Evolutionary conservation across 2,888 invertebrate genomes (phyloP), one percentile per base, ranked within the genome.

Genomic region (Aphodius granarius): DNA sequence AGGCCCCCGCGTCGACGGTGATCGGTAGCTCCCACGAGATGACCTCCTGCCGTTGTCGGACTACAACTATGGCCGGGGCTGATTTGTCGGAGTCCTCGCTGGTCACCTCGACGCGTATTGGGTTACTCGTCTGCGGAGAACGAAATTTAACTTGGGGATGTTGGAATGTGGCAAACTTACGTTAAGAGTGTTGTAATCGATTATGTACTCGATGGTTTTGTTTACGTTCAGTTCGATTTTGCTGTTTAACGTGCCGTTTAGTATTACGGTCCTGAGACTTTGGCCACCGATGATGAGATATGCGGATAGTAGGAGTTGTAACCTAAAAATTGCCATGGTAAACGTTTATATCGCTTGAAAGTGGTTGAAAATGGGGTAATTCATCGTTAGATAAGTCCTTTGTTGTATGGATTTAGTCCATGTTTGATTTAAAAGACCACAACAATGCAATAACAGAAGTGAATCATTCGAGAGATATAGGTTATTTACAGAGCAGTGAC

Each of bases 21-120:
- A 93, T 88, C 0, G 95, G 95, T 6, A 95, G 88, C 83, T 94
- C 92, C 95, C 95, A 95, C 0, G 95, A 94, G 75, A 94, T 87
- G 0, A 95, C 92, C 71, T 93, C 92, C 83, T 91, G 91, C 80
- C 92, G 92, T 84, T 95, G 94, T 65, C 93, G 87, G 0, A 94
- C 93, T 0, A 94, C 94, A 75, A 95, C 90, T 80, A 95, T 89
- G 4, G 95, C 86, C 0, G 95, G 95, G 78, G 89, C 89, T 0
- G 89, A 88, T 43, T 86, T 83, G 72, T 89, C 89, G 0, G 92
- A 76, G 76, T 83, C 72, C 5, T 74, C 22, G 72, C 81, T 81
- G 20, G 63, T 63, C 3, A 75, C 77, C 5, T 63, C 16, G 9
- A 77, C 68, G 23, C 77, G 23, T 23, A 77, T 63, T 6, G 77